Conservation (phyloP, 2,797 vertebrate species). For the Lagodon rhomboides region DNA sequence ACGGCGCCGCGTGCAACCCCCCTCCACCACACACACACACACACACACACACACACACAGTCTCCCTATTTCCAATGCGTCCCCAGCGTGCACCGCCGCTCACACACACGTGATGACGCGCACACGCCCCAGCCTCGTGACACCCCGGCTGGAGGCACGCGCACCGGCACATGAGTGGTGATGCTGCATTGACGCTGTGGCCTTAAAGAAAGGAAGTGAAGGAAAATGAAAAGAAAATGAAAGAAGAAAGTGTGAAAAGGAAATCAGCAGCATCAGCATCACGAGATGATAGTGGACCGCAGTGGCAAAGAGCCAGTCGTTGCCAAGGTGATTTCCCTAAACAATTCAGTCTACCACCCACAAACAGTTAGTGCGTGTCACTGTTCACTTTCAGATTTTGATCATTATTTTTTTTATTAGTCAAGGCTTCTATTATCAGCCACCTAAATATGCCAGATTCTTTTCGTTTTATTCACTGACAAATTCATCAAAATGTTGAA, state of each 20-base stretch:
- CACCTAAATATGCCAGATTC: too few relatives aligned
- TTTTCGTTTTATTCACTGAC: too few relatives aligned
- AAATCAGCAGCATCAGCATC: slow-evolving; percentile 16
- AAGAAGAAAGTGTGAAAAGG: neutral
- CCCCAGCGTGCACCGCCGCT: slow-evolving; percentile 23
- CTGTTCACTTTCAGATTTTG: neutral
- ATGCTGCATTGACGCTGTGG: slow-evolving; percentile 45
- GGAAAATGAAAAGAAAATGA: too few relatives aligned
- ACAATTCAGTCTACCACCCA: neutral
- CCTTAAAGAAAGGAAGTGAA: slow-evolving; percentile 24
- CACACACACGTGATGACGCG: slow-evolving; percentile 30
- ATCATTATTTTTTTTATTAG: neutral
- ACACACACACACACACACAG: too few relatives aligned
- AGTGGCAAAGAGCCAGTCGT: slow-evolving; percentile 1
- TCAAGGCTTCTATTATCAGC: neutral
- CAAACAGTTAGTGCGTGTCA: slow-evolving; percentile 1
- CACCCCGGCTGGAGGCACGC: slow-evolving; percentile 51
- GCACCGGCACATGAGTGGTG: slow-evolving; percentile 51
- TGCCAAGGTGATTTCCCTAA: slow-evolving; percentile 30
- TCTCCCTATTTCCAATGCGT: slow-evolving; percentile 1
- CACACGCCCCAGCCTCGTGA: slow-evolving; percentile 60
- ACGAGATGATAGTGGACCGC: slow-evolving; percentile 17
- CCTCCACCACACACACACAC: neutral
- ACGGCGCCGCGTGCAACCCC: slow-evolving; percentile 17
- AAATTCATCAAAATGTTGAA: neutral